phyloP scores from a whole-genome alignment of 2,797 vertebrate genomes.

The Alfaro cultratus region DNA sequence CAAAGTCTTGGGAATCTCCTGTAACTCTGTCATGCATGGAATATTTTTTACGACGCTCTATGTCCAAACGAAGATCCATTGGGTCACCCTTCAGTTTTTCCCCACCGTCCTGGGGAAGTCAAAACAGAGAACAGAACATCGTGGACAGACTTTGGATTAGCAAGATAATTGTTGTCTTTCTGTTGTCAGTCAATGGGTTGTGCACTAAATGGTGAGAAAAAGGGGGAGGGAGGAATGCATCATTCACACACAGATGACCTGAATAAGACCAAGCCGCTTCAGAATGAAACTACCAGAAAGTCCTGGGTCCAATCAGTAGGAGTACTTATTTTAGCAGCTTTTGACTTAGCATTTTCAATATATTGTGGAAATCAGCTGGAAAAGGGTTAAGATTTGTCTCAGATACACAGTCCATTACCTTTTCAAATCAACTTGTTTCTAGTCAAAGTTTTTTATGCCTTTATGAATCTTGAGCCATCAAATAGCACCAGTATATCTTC shows the following conservation, averaged over 20 bases:
- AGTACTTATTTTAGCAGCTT: not conserved
- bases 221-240: constrained; percentile 4
- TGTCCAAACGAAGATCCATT: constrained; percentile 95
- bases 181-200: constrained; percentile 56
- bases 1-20: constrained; percentile 86
- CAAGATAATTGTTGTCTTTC: constrained; percentile 45
- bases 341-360: constrained; percentile 7
- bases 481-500: constrained; percentile 4
- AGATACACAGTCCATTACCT: constrained; percentile 13
- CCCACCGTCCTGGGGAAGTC: constrained; percentile 84
- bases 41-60: constrained; percentile 97
- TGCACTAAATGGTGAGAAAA: constrained; percentile 33
- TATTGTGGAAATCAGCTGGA: constrained; percentile 17
- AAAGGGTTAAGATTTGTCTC: constrained; percentile 1
- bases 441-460: not conserved
- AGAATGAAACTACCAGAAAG: not conserved
- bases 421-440: constrained; percentile 3
- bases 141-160: constrained; percentile 79
- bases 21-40: constrained; percentile 82
- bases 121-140: constrained; percentile 73
- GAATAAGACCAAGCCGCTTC: constrained; percentile 31
- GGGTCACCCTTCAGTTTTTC: constrained; percentile 89
- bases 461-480: not conserved
- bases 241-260: constrained; percentile 21
- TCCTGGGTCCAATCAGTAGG: not conserved